Base-by-base conservation (phyloP, 2,797 vertebrate genomes). In the Brotula barbata region DNA sequence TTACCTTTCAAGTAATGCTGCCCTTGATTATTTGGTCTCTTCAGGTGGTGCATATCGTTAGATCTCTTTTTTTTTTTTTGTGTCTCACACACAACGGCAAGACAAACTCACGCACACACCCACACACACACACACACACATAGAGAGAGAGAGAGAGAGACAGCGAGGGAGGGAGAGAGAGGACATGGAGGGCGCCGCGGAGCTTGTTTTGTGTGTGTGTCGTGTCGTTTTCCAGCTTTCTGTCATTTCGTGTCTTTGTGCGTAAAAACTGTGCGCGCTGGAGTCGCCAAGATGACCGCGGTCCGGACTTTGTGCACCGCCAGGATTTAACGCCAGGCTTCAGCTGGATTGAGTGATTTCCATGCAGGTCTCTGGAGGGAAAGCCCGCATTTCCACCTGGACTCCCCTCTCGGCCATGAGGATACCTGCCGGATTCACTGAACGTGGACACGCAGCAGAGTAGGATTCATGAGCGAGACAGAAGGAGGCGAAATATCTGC, bases 121-220 rank as follows among this genome's bases (percentile, higher is more conserved):
- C n/a, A 48, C 39, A 33, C 54, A 34, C 43, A 37, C 7, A 21
- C 39, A 10, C 47, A 12, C 13, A 43, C 13, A 64, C 54, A 43
- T n/a, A n/a, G n/a, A 21, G n/a, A 36, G 20, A 19, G 15, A 23
- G 34, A 21, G 9, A 14, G 16, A 39, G 20, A 11, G 48, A 41
- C 5, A n/a, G 14, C 45, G 58, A 13, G 6, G 7, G 7, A 15
- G 43, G 47, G 60, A 75, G 39, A 50, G 64, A 82, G 83, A 75
- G 8, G 25, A 4, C 25, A 28, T 28, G 25, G 25, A 28, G 86
- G 84, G 82, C 81, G 87, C 85, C 75, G 67, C 66, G 51, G 77
- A 75, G 58, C 48, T 54, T 28, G 59, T 54, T 65, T 71, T 58
- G 28, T 12, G 9, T 12, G 9, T 62, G 42, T 11, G 16, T 3